Evolutionary conservation across 2,888 invertebrate genomes (phyloP).

Genomic region (Himalopsyche tibetana): DNA sequence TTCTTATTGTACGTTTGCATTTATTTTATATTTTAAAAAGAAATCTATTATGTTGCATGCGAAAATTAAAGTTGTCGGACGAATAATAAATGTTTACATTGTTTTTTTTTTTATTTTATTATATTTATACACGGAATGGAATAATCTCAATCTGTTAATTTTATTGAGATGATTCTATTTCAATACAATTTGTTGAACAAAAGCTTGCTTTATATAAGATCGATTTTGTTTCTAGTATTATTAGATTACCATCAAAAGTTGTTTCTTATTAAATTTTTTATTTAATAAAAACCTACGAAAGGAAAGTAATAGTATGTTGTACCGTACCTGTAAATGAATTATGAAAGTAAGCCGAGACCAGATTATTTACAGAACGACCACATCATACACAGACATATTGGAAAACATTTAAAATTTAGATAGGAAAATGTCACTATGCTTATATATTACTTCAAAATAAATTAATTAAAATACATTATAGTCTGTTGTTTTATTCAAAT

Average conservation of each 20-base stretch:
- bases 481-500: conserved; percentile 50
- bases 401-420: conserved; percentile 64
- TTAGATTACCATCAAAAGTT: too few relatives aligned
- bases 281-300: neutral
- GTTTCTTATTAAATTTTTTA: too few relatives aligned
- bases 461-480: conserved; percentile 64
- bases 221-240: neutral
- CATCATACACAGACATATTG: conserved; percentile 47
- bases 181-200: neutral
- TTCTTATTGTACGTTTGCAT: conserved; percentile 20
- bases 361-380: conserved; percentile 41
- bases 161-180: neutral
- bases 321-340: conserved; percentile 32
- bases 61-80: neutral
- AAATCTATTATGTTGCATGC: conserved; percentile 30
- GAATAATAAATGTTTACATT: too few relatives aligned
- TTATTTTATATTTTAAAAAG: conserved; percentile 38
- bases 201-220: conserved; percentile 9
- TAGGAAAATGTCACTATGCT: conserved; percentile 66
- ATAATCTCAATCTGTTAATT: neutral
- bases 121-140: too few relatives aligned
- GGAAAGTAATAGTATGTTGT: conserved; percentile 18
- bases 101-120: too few relatives aligned
- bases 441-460: conserved; percentile 65
- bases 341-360: conserved; percentile 36